phyloP scores from a whole-genome alignment of 2,888 invertebrate species.

The Blastobasis adustella region DNA sequence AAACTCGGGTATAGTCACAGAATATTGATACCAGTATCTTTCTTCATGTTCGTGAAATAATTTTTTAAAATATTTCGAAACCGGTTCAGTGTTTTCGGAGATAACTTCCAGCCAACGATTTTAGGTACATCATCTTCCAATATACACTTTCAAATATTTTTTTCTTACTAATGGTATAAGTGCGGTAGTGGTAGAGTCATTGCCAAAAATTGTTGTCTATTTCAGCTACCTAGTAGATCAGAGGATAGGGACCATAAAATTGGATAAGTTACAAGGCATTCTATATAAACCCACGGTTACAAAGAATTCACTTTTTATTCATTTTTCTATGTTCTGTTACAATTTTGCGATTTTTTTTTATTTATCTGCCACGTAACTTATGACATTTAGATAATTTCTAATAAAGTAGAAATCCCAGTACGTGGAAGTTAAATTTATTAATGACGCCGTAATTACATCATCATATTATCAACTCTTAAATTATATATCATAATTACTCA shows the following conservation, averaged over 20 bases:
- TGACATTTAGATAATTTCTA: constrained; percentile 66
- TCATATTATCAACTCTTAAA: constrained; percentile 62
- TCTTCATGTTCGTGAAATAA: too few relatives aligned
- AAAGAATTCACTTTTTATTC: constrained; percentile 72
- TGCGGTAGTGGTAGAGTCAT: too few relatives aligned
- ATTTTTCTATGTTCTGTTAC: constrained; percentile 69
- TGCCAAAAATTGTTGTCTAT: too few relatives aligned
- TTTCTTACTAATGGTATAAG: too few relatives aligned
- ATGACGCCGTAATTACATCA: constrained; percentile 65
- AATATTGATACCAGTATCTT: too few relatives aligned
- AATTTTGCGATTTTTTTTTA: constrained; percentile 71
- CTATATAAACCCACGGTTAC: constrained; percentile 54
- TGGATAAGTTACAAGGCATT: constrained; percentile 9
- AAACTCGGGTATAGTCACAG: too few relatives aligned
- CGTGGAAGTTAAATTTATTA: constrained; percentile 69
- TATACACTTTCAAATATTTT: too few relatives aligned
- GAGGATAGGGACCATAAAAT: background rate
- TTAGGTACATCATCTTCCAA: too few relatives aligned
- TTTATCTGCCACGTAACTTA: constrained; percentile 60
- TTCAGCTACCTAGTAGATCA: too few relatives aligned
- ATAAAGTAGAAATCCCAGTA: constrained; percentile 70
- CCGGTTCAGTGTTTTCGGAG: too few relatives aligned
- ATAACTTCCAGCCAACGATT: background rate
- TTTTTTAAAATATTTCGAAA: too few relatives aligned
- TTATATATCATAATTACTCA: constrained; percentile 59